Evolutionary conservation across 2,888 invertebrate genomes (phyloP), one percentile per base, ranked within the genome.

Genomic region (Trichogramma evanescens): DNA sequence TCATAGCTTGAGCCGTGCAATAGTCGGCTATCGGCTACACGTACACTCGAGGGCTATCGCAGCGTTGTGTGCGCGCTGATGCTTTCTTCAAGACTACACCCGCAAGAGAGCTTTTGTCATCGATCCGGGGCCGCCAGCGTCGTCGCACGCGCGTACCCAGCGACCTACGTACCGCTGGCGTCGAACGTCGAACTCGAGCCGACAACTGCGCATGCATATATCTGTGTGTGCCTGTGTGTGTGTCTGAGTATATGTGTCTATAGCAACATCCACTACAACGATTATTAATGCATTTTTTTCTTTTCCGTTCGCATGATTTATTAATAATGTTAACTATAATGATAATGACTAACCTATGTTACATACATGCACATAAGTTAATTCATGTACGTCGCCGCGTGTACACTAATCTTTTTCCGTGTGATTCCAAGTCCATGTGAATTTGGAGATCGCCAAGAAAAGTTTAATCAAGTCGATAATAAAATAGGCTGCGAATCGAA

Each of bases 81-180:
- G 48, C 43, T 54, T 61, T 54, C 57, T 54, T 57, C 46, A 46
- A 56, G 45, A 53, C 52, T 60, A 43, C 26, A 26, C 26, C 26
- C 26, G 26, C 26, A 26, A 26, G 60, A 48, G 44, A 60, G 57
- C 50, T 57, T 54, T 54, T 48, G 53, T 49, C 57, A 54, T 61
- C 54, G 57, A 61, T 61, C 56, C 56, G 38, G 4, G 6, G 42
- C 38, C 4, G 43, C 40, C 7, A 51, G 39, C 26, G 26, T 26
- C 26, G 26, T 26, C 26, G 26, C 26, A 26, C 26, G 26, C 26
- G 2, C 26, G 26, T 26, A 26, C 26, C 26, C 26, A 26, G 2
- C 26, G 26, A 26, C 26, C 26, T 26, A 26, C 26, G 26, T 26
- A 26, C 26, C 48, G n/a, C 48, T 44, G 13, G n/a, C 51, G 6